Evolutionary conservation across 2,888 invertebrate species (phyloP), one percentile per base, ranked within the genome.

Genomic region (Pyrocoelia pectoralis): DNA sequence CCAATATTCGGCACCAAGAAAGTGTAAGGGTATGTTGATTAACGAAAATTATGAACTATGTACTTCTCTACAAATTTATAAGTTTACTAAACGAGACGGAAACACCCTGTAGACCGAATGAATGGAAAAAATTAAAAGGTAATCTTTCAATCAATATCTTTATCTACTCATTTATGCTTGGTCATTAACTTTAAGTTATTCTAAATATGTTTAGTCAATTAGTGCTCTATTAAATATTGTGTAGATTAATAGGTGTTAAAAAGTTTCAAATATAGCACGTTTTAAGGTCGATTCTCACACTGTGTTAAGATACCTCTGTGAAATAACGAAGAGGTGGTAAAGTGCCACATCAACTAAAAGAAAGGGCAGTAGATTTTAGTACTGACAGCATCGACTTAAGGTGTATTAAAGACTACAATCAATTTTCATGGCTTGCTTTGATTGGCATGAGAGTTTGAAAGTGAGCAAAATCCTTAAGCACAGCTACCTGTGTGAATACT

Each of bases 381-480:
- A 49, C 41, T 61, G 61, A 61, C 61, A 56, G 33, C 49, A 54
- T 53, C 24, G 19, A 59, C 55, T 52, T 61, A 51, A 56, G 52
- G 50, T 46, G 56, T 56, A 50, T 56, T 56, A 48, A 61, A 61
- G 61, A 61, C 56, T 51, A 56, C 51, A 38, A 61, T 61, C 61
- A 48, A 33, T 56, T 56, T 61, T 48, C 38, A 56, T 56, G 56
- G 33, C 52, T 28, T 41, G 13, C 24, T 56, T 51, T 52, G 56
- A 61, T 61, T 61, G 61, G 61, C 56, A 56, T 61, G 61, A 61
- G 61, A 61, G 56, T 56, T 61, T 52, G 18, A 43, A 51, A 18
- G 57, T 40, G 40, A 51, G 49, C 48, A 56, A 24, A 33, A 48
- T 15, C 28, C 14, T 29, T 14, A 56, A 38, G 29, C 17, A n/a